Percentiles rank a stretch among this genome's conserved stretches.
These are phyloP conservation scores for Zeugodacus cucurbitae DNA, from an alignment of 1,140 invertebrate species.

Conservation along the genomic window DNA sequence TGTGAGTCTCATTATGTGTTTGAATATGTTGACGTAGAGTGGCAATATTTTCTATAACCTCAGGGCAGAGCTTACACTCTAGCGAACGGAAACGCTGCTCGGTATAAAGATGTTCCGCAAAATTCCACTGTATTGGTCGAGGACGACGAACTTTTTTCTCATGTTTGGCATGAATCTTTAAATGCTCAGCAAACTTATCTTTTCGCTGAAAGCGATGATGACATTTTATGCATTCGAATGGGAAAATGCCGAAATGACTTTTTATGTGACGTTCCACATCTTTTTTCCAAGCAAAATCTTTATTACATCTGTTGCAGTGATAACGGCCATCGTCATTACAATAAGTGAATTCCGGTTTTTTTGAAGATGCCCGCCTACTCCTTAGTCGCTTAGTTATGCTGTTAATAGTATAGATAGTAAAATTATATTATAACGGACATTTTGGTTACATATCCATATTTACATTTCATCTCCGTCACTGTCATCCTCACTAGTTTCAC, in stretches of 20 bases:
- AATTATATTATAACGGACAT: too few species aligned
- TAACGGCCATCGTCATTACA: neutral
- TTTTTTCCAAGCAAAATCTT: slow-evolving; percentile 37
- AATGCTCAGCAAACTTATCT: slow-evolving; percentile 3
- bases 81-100: slow-evolving; percentile 46
- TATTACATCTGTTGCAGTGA: slow-evolving; percentile 26
- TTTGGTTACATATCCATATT: too few species aligned
- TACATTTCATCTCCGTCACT: neutral
- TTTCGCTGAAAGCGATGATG: slow-evolving; percentile 10
- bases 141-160: neutral
- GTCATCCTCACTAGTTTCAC: neutral
- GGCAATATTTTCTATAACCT: slow-evolving; percentile 44
- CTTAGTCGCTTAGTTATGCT: neutral
- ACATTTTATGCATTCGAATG: neutral
- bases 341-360: slow-evolving; percentile 10
- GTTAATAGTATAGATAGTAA: neutral
- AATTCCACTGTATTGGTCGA: slow-evolving; percentile 49
- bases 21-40: slow-evolving; percentile 51
- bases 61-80: slow-evolving; percentile 55
- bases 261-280: slow-evolving; percentile 35
- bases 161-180: neutral
- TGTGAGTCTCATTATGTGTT: slow-evolving; percentile 44
- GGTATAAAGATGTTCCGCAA: slow-evolving; percentile 53
- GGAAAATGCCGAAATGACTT: slow-evolving; percentile 1
- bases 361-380: neutral